These are phyloP conservation scores for Murina feae DNA, from an alignment of 2,113 vertebrate species.

Conservation along the genomic window DNA sequence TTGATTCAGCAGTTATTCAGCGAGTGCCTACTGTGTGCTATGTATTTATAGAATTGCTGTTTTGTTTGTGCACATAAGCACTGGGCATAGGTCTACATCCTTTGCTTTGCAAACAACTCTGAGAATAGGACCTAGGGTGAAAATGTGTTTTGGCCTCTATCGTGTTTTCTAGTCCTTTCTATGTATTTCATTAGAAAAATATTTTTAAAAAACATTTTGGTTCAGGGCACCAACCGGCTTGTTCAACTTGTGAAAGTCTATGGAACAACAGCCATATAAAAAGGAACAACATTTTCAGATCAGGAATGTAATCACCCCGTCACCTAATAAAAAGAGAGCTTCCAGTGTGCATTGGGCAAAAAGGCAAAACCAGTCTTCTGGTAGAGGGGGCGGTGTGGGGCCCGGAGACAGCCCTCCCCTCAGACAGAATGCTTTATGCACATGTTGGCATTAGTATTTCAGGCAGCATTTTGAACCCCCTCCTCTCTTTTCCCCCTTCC, in stretches of 20 bases:
- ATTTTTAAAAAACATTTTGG: conserved; percentile 46
- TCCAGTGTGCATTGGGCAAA: conserved; percentile 47
- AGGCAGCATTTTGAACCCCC: conserved; percentile 78
- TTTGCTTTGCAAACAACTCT: conserved; percentile 19
- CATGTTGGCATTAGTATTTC: conserved; percentile 78
- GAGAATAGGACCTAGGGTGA: conserved; percentile 53
- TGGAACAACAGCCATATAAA: conserved; percentile 6
- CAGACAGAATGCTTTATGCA: conserved; percentile 74
- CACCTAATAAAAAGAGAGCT: conserved; percentile 74
- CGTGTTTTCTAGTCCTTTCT: conserved; percentile 46
- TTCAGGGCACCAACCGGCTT: conserved; percentile 13
- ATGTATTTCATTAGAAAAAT: conserved; percentile 51
- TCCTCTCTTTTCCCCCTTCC: conserved; percentile 78
- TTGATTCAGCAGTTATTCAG: background rate
- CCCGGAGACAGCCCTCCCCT: conserved; percentile 13
- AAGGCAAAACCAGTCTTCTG: conserved; percentile 71
- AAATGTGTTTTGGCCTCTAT: conserved; percentile 54
- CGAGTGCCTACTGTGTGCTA: conserved; percentile 37
- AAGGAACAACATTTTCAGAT: conserved; percentile 67
- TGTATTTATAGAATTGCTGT: conserved; percentile 4
- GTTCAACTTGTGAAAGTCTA: conserved; percentile 31
- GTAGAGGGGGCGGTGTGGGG: conserved; percentile 50
- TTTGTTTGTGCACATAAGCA: conserved; percentile 26
- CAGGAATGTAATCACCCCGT: conserved; percentile 61
- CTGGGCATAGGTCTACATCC: background rate